Conservation (phyloP, 2,888 invertebrate genomes). For the Lepeophtheirus nordmannii region DNA sequence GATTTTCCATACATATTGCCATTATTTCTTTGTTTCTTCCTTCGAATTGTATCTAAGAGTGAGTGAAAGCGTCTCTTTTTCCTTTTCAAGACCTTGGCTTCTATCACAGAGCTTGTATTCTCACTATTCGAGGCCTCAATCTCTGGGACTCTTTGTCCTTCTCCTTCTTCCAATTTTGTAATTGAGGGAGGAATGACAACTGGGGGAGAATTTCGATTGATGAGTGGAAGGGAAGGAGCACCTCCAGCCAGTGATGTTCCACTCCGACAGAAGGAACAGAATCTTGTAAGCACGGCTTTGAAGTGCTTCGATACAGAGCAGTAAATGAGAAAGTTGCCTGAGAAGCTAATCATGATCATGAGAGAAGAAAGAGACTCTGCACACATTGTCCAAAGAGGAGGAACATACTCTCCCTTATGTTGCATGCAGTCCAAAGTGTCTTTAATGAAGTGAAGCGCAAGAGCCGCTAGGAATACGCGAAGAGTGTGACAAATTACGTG, state of each 20-base stretch:
- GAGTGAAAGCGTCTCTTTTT: not conserved
- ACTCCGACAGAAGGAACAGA: not conserved
- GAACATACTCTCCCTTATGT: constrained; percentile 12
- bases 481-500: constrained; percentile 19
- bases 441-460: constrained; percentile 13
- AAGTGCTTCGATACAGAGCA: constrained; percentile 20
- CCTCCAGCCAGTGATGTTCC: not conserved
- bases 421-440: constrained; percentile 16
- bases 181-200: not conserved
- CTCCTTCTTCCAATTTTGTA: not conserved
- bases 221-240: not conserved
- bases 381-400: constrained; percentile 20
- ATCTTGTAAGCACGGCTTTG: constrained; percentile 15
- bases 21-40: not conserved
- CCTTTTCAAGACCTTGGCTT: not conserved
- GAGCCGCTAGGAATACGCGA: constrained; percentile 16
- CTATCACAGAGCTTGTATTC: not conserved
- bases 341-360: constrained; percentile 20
- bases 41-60: not conserved
- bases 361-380: constrained; percentile 21
- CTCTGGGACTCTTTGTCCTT: too few relatives aligned
- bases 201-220: not conserved
- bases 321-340: constrained; percentile 25
- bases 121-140: too few relatives aligned
- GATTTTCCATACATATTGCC: too few relatives aligned